These are phyloP conservation scores for Romanogobio albipinnatus DNA, from an alignment of 2,113 vertebrate species.

Conservation along the genomic window DNA sequence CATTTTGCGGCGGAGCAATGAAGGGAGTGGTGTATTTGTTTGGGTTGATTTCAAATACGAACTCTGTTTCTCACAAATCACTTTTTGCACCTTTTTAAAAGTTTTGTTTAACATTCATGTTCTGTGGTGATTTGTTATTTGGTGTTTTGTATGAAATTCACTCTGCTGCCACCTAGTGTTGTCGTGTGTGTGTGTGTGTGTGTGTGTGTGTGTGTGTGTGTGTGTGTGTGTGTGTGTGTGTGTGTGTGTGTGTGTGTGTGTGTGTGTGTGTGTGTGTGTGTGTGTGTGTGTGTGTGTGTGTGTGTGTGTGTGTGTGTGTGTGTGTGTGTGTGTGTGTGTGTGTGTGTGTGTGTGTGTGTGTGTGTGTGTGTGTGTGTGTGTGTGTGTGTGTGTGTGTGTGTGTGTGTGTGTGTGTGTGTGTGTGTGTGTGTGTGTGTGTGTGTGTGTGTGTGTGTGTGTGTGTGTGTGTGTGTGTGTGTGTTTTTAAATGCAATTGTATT, in stretches of 20 bases:
- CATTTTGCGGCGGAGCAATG: too few relatives aligned
- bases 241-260: background rate
- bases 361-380: background rate
- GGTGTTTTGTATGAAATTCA: background rate
- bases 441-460: background rate
- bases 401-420: background rate
- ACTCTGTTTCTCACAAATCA: too few relatives aligned
- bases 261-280: background rate
- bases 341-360: background rate
- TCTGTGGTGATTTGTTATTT: background rate
- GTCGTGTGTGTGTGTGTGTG: background rate
- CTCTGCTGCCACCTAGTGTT: constrained; percentile 5
- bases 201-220: background rate
- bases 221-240: background rate
- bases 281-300: background rate
- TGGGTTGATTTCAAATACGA: too few relatives aligned
- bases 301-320: background rate
- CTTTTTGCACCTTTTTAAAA: too few relatives aligned
- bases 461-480: background rate
- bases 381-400: background rate
- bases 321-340: background rate
- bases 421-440: background rate
- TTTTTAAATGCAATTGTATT: background rate
- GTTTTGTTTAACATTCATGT: too few relatives aligned
- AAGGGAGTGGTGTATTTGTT: too few relatives aligned